phyloP scores from a whole-genome alignment of 1,140 invertebrate species.

The Thaumatotibia leucotreta region DNA sequence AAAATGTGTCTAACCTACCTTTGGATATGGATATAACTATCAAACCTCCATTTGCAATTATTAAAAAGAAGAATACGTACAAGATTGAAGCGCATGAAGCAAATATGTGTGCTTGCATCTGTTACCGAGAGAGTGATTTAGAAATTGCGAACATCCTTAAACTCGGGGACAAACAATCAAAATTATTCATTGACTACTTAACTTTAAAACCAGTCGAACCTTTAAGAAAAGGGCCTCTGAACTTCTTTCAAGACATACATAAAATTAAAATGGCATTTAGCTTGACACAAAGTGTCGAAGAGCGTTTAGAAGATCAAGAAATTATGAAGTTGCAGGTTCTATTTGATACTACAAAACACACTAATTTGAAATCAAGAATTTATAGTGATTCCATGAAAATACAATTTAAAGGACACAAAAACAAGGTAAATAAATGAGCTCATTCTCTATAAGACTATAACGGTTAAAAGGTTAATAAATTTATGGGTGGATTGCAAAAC shows the following conservation, averaged over 20 bases:
- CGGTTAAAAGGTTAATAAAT: too few relatives aligned
- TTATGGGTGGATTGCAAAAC: too few relatives aligned
- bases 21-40: constrained; percentile 56
- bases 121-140: constrained; percentile 53
- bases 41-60: constrained; percentile 59
- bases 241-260: constrained; percentile 64
- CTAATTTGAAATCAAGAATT: constrained; percentile 49
- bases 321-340: constrained; percentile 63
- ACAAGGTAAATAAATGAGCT: constrained; percentile 45
- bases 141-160: constrained; percentile 41
- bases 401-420: constrained; percentile 66
- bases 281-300: constrained; percentile 47
- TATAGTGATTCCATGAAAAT: constrained; percentile 58
- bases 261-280: constrained; percentile 64
- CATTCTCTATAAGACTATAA: too few relatives aligned
- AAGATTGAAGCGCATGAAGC: constrained; percentile 47
- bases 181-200: constrained; percentile 53
- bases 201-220: constrained; percentile 52
- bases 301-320: constrained; percentile 60
- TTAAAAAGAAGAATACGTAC: constrained; percentile 52
- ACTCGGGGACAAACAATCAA: constrained; percentile 35
- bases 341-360: constrained; percentile 64
- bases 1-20: constrained; percentile 62
- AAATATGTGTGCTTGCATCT: constrained; percentile 54
- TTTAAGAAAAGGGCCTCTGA: constrained; percentile 39